Percentiles rank a stretch among this genome's conserved stretches.
Conservation (phyloP, 2,797 vertebrate genomes). For the Lacerta agilis region DNA sequence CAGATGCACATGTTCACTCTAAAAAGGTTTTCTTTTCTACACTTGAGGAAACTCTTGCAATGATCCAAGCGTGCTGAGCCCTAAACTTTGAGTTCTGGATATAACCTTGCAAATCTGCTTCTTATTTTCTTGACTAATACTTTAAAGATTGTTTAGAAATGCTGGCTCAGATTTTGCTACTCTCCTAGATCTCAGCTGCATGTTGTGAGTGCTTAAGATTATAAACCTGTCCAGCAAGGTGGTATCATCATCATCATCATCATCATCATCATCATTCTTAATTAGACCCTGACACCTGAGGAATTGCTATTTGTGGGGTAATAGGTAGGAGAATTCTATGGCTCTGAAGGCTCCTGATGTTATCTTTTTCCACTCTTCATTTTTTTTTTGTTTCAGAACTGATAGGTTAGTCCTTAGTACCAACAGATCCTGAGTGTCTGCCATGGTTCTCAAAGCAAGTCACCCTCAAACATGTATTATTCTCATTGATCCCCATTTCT, state of each 20-base stretch:
- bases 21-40: not conserved
- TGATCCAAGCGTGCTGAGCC: not conserved
- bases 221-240: constrained; percentile 14
- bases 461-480: not conserved
- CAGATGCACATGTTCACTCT: not conserved
- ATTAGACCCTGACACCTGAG: not conserved
- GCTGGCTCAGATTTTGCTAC: not conserved
- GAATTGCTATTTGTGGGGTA: not conserved
- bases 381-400: constrained; percentile 30
- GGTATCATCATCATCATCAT: rapidly evolving
- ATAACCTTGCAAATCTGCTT: constrained; percentile 40
- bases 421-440: not conserved
- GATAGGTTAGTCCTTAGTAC: not conserved
- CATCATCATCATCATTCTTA: no score
- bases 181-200: not conserved
- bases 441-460: constrained; percentile 10
- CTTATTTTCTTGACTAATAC: constrained; percentile 64
- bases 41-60: not conserved
- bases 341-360: not conserved
- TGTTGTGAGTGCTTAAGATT: not conserved
- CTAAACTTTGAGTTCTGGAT: constrained; percentile 33
- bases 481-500: not conserved
- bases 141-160: constrained; percentile 60
- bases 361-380: not conserved
- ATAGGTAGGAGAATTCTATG: not conserved